Conservation (phyloP, 2,888 invertebrate species). For the Euzetes globulus region DNA sequence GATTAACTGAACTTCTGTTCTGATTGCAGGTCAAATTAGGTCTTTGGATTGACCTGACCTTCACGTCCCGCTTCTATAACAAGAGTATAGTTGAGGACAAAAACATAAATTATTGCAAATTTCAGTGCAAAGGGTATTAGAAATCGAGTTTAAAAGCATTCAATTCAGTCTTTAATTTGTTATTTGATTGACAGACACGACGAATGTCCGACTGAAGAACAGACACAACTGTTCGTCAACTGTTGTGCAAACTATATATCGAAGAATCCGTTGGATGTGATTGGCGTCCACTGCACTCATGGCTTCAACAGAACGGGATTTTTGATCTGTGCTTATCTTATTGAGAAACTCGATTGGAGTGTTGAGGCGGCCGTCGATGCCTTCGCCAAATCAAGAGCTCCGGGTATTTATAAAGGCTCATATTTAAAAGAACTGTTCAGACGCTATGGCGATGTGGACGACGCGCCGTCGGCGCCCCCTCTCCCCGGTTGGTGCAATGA, state of each 20-base stretch:
- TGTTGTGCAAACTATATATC: constrained; percentile 69
- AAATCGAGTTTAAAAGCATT: not conserved
- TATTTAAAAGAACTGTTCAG: constrained; percentile 79
- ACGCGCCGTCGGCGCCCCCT: constrained; percentile 61
- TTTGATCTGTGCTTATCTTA: constrained; percentile 80
- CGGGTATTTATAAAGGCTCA: constrained; percentile 96
- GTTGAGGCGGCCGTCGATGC: constrained; percentile 71
- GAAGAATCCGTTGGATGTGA: constrained; percentile 67
- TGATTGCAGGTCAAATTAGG: constrained; percentile 68
- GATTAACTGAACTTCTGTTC: constrained; percentile 19
- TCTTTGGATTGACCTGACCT: constrained; percentile 92
- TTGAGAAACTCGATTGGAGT: constrained; percentile 55
- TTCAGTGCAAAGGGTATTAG: constrained; percentile 68
- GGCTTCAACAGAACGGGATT: constrained; percentile 98
- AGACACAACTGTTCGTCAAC: constrained; percentile 72
- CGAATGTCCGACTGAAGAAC: constrained; percentile 78
- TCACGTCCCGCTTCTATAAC: constrained; percentile 86
- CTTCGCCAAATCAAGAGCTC: constrained; percentile 66
- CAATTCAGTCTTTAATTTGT: not conserved
- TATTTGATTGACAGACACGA: constrained; percentile 57
- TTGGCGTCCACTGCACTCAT: constrained; percentile 90
- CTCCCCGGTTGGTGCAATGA: constrained; percentile 81
- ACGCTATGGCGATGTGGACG: constrained; percentile 67
- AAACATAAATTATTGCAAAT: constrained; percentile 74
- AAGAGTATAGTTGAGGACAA: constrained; percentile 65